Conservation (phyloP, 2,113 vertebrate genomes). For the Burhinus oedicnemus region DNA sequence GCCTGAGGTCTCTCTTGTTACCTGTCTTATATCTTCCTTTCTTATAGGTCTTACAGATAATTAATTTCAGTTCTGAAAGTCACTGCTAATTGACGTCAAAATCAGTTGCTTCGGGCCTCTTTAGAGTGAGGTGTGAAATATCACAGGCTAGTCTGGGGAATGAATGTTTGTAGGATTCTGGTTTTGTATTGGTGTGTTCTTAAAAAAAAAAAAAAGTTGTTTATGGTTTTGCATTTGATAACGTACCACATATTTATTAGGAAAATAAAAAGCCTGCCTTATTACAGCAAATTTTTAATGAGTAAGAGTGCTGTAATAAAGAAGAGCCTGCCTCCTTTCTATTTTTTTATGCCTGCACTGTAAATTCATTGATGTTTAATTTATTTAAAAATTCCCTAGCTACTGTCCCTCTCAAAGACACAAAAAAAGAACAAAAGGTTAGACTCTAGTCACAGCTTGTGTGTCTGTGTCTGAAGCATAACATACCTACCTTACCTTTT, state of each 20-base stretch:
- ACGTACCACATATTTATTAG: neutral
- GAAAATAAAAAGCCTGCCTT: neutral
- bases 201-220: neutral
- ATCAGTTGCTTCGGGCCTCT: neutral
- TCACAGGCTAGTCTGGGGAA: neutral
- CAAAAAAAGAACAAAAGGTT: neutral
- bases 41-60: neutral
- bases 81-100: neutral
- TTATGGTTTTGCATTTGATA: neutral
- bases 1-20: neutral
- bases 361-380: neutral
- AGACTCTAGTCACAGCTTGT: neutral
- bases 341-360: neutral
- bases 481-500: neutral
- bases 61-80: neutral
- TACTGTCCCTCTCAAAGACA: neutral
- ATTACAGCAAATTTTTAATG: neutral
- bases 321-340: neutral
- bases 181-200: neutral
- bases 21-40: neutral
- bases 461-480: neutral
- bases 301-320: neutral
- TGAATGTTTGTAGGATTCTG: neutral
- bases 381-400: neutral
- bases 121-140: neutral